Base-by-base conservation (phyloP, 2,113 vertebrate species). In the Podocnemis expansa region DNA sequence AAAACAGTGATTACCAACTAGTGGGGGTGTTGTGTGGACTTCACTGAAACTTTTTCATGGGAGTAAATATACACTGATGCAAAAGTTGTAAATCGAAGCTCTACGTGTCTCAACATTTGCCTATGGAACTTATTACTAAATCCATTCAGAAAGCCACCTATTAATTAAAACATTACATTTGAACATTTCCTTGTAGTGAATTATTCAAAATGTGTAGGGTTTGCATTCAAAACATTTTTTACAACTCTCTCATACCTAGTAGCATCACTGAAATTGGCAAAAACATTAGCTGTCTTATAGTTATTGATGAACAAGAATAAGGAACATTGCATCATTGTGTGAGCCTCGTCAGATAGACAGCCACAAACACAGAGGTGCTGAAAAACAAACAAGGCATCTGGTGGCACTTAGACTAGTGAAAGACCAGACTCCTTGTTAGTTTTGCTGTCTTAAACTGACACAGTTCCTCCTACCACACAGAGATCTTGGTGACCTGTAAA, bases 281-380 rank as follows among this genome's bases (percentile, higher is more conserved):
- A 87, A 80, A 88, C 9, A 21, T 76, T 83, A 51, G 49, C 41
- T 90, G 11, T 86, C 14, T 76, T 88, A 0, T n/a, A 31, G 90
- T 80, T 84, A 19, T 29, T n/a, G 86, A 89, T 80, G 86, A 94
- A 38, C 21, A 3, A 3, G 43, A 2, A 5, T 80, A 58, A 63
- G 67, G 63, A 56, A 38, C 52, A 10, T 76, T 58, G 38, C 0
- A 0, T 60, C 51, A 41, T 94, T 82, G 67, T 76, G 63, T 41
- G 92, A 79, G 89, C 89, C 89, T 79, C 43, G 89, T 49, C 9
- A n/a, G 80, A 51, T 43, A 38, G 87, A 92, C 93, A 90, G 84
- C 54, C 79, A 21, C 70, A 0, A 6, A 51, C 45, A 52, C 81
- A 73, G 82, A 58, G 60, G 10, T 47, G 6, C 47, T 47, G 47